Evolutionary conservation across 2,888 invertebrate genomes (phyloP), one percentile per base, ranked within the genome.

Genomic region (Congeria kusceri): DNA sequence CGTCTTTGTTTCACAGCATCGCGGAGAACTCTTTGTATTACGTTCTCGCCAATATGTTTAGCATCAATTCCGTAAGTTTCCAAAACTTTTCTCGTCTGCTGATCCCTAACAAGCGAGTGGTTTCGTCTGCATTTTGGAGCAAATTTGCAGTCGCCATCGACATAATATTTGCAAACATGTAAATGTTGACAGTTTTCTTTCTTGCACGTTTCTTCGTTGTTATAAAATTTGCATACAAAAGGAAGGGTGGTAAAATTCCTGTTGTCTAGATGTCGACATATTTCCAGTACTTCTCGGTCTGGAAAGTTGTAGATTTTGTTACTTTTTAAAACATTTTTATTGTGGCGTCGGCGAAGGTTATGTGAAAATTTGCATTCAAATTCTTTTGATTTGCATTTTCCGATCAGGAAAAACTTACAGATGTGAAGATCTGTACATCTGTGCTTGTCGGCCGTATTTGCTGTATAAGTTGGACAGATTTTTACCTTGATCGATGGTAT

Each of bases 181-280:
- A 77, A 56, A 23, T 70, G 66, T 23, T 27, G 70, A 53, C 76
- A 77, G 11, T 56, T 46, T 2, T 13, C 18, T 9, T 61, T 20
- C n/a, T 27, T 27, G 27, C 76, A 70, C 13, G 56, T 57, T 0
- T 70, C 76, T 39, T 70, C 57, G 29, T 77, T 70, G 57, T 77
- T 77, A 46, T 77, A 77, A 25, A 77, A 77, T 44, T 70, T 76
- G 39, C 76, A 76, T 25, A 76, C 32, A 20, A 62, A 64, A 11
- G 76, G 76, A 0, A 63, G 44, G 5, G 76, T 77, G 9, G 70
- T 61, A 7, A 39, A 20, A 56, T 77, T 77, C 59, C 76, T 32
- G 15, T 61, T 77, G 7, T 61, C 15, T 0, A 61, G 29, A 32
- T 65, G 28, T 20, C 28, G 59, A 53, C 53, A 53, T 53, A 53